Evolutionary conservation across 2,888 invertebrate species (phyloP), one percentile per base, ranked within the genome.

Genomic region (Fabriciana adippe): DNA sequence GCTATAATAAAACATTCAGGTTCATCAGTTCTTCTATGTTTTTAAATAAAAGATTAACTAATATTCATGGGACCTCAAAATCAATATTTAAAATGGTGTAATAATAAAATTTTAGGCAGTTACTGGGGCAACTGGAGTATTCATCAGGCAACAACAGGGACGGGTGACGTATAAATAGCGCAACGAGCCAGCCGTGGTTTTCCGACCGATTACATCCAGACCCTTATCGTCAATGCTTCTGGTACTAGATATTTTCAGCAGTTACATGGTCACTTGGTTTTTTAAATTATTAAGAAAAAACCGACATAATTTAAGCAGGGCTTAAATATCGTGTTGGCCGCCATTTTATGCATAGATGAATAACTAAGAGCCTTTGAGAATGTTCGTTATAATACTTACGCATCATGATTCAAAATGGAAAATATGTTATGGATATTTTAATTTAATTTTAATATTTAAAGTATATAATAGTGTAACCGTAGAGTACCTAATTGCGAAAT

Each of bases 121-220:
- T 31, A 59, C 47, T 16, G 15, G 61, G 62, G 61, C 51, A 31
- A 53, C 45, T 67, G 45, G 41, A 47, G 55, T 61, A 61, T 55
- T 57, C 67, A 67, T 76, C 70, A 66, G 67, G 55, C 61, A 50
- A 67, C 72, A 66, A 69, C 74, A 73, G 76, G 74, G 76, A 72
- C 65, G 74, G 71, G 69, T 51, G 57, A 64, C 56, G 57, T 71
- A 78, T 74, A 76, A 75, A 78, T 78, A 76, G 75, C 80, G 81
- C 86, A 84, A 81, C 84, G 85, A 86, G 79, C 83, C 88, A 84
- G 80, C 85, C 84, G 84, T 73, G 73, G 71, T 72, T 75, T 78
- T 79, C 75, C 78, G 71, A 62, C 16, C 69, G 68, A 73, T 73
- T 73, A 73, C 60, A 56, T 60, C 50, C 65, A 64, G 72, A 72